Evolutionary conservation across 2,113 vertebrate species (phyloP).

Genomic region (Athene noctua): DNA sequence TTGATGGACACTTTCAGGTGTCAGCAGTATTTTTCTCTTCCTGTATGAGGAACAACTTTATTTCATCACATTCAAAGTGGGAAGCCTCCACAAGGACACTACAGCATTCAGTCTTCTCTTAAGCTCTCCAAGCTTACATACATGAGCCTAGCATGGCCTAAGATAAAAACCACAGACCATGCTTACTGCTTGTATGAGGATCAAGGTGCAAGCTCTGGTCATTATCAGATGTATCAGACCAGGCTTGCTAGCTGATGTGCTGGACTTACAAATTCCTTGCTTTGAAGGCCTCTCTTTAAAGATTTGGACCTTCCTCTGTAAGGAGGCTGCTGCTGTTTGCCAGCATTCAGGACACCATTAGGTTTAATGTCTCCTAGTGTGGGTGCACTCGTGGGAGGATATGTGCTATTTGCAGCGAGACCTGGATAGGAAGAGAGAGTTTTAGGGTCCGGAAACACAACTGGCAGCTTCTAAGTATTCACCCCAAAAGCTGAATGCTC

Average conservation of each 20-base stretch:
- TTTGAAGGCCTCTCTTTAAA: slow-evolving; percentile 12
- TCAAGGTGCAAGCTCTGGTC: neutral
- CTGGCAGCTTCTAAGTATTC: neutral
- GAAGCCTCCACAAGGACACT: neutral
- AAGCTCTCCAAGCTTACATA: neutral
- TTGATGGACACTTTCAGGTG: neutral
- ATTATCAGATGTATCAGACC: neutral
- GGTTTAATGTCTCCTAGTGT: neutral
- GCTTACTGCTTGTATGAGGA: neutral
- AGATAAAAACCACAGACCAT: neutral
- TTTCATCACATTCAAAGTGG: neutral
- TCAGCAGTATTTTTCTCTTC: neutral
- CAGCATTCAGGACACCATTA: neutral
- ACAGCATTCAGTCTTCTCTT: neutral
- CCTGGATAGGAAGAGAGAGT: neutral
- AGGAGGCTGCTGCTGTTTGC: neutral
- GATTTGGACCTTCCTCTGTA: slow-evolving; percentile 27
- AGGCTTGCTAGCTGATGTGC: neutral
- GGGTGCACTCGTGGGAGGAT: neutral
- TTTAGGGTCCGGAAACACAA: neutral
- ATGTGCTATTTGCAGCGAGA: neutral
- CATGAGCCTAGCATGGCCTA: neutral
- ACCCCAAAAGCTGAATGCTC: neutral
- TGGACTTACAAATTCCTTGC: neutral
- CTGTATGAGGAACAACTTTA: neutral